Evolutionary conservation across 2,113 vertebrate genomes (phyloP).

Genomic region (Megaptera novaeangliae): DNA sequence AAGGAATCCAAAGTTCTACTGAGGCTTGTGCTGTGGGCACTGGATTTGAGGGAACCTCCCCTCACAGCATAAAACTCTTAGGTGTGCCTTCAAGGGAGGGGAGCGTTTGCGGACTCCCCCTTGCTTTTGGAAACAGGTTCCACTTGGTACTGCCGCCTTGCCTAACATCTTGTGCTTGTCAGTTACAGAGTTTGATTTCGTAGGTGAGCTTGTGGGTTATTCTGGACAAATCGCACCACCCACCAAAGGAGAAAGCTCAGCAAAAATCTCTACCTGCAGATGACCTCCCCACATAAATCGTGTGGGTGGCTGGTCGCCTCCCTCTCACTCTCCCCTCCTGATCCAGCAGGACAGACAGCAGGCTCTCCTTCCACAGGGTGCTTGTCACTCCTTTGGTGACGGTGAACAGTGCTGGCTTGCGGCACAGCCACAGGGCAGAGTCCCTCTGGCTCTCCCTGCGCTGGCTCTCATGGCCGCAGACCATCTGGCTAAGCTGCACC

Average conservation of each 20-base stretch:
- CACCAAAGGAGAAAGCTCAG: neutral
- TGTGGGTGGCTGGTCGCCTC: neutral
- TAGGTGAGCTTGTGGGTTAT: neutral
- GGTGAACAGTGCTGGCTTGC: neutral
- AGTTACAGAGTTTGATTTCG: neutral
- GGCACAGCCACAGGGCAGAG: neutral
- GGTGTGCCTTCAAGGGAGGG: neutral
- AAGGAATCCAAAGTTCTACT: neutral
- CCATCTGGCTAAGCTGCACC: neutral
- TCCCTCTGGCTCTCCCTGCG: neutral
- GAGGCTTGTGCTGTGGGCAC: neutral
- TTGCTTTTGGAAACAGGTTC: neutral
- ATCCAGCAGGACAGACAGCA: neutral
- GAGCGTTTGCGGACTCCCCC: neutral
- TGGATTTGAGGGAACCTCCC: neutral
- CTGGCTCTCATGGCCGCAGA: fast-evolving
- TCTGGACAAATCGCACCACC: neutral
- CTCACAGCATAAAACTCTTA: neutral
- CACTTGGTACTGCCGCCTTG: neutral
- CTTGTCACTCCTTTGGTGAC: neutral
- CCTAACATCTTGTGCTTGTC: neutral
- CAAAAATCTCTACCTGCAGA: neutral
- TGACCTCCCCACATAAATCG: fast-evolving
- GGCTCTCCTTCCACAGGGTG: neutral
- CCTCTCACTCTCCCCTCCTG: neutral